Conservation (phyloP, 2,113 vertebrate genomes). For the Mellivora capensis region DNA sequence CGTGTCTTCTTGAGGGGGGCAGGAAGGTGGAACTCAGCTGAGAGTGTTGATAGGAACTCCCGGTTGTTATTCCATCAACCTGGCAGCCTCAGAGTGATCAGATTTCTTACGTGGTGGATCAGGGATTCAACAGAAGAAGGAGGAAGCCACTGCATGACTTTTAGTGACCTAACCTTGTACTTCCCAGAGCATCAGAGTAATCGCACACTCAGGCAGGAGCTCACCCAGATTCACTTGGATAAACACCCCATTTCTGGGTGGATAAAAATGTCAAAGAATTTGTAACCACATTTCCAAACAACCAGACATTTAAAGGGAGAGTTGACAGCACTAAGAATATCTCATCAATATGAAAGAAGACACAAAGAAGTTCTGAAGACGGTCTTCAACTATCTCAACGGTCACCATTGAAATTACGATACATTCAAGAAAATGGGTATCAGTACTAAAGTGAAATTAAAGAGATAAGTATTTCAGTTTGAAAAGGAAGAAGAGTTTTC, state of each 20-base stretch:
- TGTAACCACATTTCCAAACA: background rate
- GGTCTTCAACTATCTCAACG: background rate
- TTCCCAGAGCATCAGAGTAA: background rate
- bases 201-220: background rate
- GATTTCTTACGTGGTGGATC: background rate
- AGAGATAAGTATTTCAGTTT: background rate
- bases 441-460: background rate
- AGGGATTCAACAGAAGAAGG: background rate
- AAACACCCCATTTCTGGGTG: background rate
- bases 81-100: too few species aligned
- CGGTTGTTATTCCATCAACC: fast-evolving
- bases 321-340: background rate
- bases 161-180: background rate
- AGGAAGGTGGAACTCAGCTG: background rate
- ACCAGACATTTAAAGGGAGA: background rate
- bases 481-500: background rate
- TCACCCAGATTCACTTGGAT: background rate
- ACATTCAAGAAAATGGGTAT: background rate
- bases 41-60: background rate
- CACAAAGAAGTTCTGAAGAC: background rate
- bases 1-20: background rate
- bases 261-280: background rate
- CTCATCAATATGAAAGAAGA: background rate
- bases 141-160: background rate
- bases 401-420: background rate